Evolutionary conservation across 2,888 invertebrate species (phyloP).

Genomic region (Biston betularia): DNA sequence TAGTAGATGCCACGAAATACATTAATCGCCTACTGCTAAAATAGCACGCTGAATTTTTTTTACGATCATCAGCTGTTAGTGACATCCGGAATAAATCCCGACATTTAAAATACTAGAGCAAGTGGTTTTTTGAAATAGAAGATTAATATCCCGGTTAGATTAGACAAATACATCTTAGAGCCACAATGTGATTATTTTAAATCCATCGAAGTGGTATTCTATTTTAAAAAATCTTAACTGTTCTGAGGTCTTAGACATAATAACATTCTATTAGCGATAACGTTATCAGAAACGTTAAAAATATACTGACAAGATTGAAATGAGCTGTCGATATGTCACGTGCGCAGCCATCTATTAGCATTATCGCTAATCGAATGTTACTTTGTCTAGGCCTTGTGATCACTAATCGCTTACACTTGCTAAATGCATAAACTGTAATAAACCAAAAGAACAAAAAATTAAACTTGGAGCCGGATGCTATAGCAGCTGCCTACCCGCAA

Average conservation of each 20-base stretch:
- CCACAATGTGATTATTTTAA: no score
- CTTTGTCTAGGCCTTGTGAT: no score
- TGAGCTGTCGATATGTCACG: no score
- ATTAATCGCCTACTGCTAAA: constrained; percentile 37
- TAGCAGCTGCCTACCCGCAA: constrained; percentile 24
- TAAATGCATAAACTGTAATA: background rate
- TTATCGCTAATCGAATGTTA: no score
- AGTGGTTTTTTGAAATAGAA: background rate
- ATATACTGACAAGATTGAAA: background rate
- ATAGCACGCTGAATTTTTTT: constrained; percentile 37
- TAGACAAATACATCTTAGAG: background rate
- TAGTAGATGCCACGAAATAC: constrained; percentile 10
- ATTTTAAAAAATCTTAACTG: no score
- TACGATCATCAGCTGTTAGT: constrained; percentile 36
- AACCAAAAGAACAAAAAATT: background rate
- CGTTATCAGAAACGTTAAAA: background rate
- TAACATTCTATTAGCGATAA: no score
- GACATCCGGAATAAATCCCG: constrained; percentile 25
- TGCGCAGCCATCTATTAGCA: no score
- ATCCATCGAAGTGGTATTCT: no score
- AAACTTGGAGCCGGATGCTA: constrained; percentile 23
- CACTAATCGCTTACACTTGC: background rate
- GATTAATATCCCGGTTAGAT: background rate
- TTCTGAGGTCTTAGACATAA: no score
- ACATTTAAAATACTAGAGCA: background rate